A percentile compares a stretch with the other conserved stretches of the same genome.
Evolutionary conservation across 2,888 invertebrate species (phyloP).

Genomic region (Sarcophaga caerulescens): DNA sequence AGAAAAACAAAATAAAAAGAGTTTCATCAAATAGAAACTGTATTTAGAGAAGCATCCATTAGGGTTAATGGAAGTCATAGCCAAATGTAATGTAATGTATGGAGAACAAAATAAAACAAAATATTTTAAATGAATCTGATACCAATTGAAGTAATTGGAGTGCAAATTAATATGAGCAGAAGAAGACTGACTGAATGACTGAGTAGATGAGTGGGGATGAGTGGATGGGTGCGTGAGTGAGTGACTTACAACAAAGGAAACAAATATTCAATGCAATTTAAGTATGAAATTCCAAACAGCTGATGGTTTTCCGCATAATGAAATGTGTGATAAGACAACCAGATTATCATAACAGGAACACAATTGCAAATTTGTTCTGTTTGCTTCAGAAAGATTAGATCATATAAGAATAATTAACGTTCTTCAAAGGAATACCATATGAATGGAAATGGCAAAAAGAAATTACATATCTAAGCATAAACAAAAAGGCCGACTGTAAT

Average conservation of each 20-base stretch:
- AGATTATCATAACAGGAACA: slow-evolving; percentile 28
- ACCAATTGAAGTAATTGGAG: slow-evolving; percentile 66
- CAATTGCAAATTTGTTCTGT: not conserved
- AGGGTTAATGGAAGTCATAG: slow-evolving; percentile 48
- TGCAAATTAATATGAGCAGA: slow-evolving; percentile 60
- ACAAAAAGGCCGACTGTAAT: not conserved
- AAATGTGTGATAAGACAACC: slow-evolving; percentile 57
- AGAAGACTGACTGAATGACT: slow-evolving; percentile 27
- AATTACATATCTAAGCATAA: not conserved
- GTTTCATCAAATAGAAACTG: not conserved
- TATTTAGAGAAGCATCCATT: slow-evolving; percentile 39
- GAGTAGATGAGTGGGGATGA: not conserved
- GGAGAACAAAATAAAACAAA: not conserved
- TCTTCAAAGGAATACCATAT: not conserved
- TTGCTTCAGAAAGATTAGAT: not conserved
- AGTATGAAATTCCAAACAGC: slow-evolving; percentile 60
- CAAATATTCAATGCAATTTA: slow-evolving; percentile 58
- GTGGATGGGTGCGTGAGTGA: not conserved
- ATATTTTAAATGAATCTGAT: slow-evolving; percentile 51
- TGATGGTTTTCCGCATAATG: slow-evolving; percentile 63
- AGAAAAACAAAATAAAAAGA: not conserved
- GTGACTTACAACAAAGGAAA: slow-evolving; percentile 27
- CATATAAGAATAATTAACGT: not conserved
- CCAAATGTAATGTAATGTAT: slow-evolving; percentile 5
- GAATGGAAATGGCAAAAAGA: not conserved